Conservation (phyloP, 2,113 vertebrate genomes). For the Thalassoma bifasciatum region DNA sequence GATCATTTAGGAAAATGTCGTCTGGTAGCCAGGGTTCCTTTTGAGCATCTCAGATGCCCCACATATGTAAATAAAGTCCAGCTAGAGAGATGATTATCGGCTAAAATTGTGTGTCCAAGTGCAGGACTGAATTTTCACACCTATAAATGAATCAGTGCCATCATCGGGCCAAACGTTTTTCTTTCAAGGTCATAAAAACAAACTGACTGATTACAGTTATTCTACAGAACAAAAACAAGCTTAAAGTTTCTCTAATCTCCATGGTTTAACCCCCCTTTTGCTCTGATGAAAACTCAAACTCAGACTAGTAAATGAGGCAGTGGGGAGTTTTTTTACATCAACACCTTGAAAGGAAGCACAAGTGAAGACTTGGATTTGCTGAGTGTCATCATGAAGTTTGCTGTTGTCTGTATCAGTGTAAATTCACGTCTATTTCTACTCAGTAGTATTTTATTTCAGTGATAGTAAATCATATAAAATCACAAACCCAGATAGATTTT, state of each 20-base stretch:
- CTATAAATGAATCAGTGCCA: too few species aligned
- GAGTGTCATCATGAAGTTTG: neutral
- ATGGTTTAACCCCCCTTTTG: neutral
- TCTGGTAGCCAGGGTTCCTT: too few species aligned
- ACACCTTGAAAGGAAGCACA: neutral
- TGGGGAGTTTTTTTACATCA: neutral
- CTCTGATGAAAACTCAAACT: neutral
- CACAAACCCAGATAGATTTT: conserved; percentile 62
- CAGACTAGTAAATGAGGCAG: neutral
- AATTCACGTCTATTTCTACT: conserved; percentile 26
- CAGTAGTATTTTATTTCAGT: conserved; percentile 24
- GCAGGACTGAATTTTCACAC: too few species aligned
- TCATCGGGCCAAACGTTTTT: too few species aligned
- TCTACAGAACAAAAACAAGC: too few species aligned
- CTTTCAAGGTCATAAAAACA: too few species aligned
- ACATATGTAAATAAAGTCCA: neutral
- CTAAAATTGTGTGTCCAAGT: too few species aligned
- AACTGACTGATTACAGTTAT: too few species aligned
- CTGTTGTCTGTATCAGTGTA: neutral
- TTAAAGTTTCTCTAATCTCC: too few species aligned
- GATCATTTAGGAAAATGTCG: too few species aligned
- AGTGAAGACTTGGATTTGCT: neutral
- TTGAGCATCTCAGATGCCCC: neutral
- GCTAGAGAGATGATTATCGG: too few species aligned
- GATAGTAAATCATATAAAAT: conserved; percentile 56